phyloP scores from a whole-genome alignment of 2,888 invertebrate genomes.

The Loripinus fragilis region DNA sequence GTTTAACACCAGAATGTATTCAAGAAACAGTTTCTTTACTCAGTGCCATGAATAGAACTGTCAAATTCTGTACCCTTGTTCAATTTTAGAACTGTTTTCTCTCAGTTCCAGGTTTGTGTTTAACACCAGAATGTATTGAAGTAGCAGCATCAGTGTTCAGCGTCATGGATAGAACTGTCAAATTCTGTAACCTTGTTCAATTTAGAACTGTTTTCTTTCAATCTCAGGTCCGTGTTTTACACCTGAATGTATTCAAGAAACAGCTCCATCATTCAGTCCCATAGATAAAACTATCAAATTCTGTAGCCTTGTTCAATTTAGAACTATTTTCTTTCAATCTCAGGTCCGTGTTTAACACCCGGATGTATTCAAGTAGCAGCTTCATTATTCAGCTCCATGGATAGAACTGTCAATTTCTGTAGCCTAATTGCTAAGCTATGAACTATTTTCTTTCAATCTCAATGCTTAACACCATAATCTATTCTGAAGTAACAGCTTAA shows the following conservation, averaged over 20 bases:
- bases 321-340: too few species aligned
- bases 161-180: slow-evolving; percentile 91
- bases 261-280: too few species aligned
- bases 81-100: too few species aligned
- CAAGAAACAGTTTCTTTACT: slow-evolving; percentile 90
- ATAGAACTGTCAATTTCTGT: slow-evolving; percentile 90
- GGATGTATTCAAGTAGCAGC: slow-evolving; percentile 87
- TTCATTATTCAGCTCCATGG: slow-evolving; percentile 92
- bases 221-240: too few species aligned
- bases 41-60: slow-evolving; percentile 90
- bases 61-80: slow-evolving; percentile 93
- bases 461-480: slow-evolving; percentile 79
- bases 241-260: too few species aligned
- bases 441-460: slow-evolving; percentile 11
- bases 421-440: too few species aligned
- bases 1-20: slow-evolving; percentile 79
- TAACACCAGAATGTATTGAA: slow-evolving; percentile 79
- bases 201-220: too few species aligned
- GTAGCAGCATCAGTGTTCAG: slow-evolving; percentile 92
- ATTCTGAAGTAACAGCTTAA: slow-evolving; percentile 89
- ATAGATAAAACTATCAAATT: too few species aligned
- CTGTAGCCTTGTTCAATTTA: too few species aligned
- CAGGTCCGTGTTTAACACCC: slow-evolving; percentile 77
- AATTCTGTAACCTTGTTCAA: too few species aligned
- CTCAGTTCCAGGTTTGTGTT: slow-evolving; percentile 67